Percentiles rank a stretch among this genome's conserved stretches.
These are phyloP conservation scores for Galemys pyrenaicus DNA, from an alignment of 2,113 vertebrate species.

Conservation along the genomic window DNA sequence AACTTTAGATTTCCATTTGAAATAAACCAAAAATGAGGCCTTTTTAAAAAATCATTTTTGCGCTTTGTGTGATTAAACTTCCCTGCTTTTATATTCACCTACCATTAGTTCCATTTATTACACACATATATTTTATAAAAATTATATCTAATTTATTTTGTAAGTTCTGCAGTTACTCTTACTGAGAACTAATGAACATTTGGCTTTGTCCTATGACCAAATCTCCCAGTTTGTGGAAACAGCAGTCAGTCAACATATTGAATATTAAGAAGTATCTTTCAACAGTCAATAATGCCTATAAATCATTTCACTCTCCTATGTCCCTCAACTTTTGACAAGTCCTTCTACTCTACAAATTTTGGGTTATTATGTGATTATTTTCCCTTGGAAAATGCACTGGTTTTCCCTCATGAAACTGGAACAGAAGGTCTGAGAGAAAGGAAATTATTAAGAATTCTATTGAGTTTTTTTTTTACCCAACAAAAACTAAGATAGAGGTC, in stretches of 20 bases:
- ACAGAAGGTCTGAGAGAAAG: conserved; percentile 86
- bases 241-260: conserved; percentile 72
- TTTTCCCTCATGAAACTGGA: conserved; percentile 80
- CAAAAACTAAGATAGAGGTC: conserved; percentile 92
- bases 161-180: neutral
- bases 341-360: conserved; percentile 83
- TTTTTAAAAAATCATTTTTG: neutral
- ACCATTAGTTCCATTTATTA: conserved; percentile 44
- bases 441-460: conserved; percentile 89
- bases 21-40: neutral
- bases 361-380: conserved; percentile 76
- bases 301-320: conserved; percentile 72
- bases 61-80: neutral
- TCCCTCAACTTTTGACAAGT: conserved; percentile 75
- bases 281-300: conserved; percentile 65
- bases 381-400: conserved; percentile 79
- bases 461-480: conserved; percentile 80
- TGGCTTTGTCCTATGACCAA: conserved; percentile 9
- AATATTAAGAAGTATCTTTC: conserved; percentile 74
- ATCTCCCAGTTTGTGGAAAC: conserved; percentile 67
- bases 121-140: conserved; percentile 31
- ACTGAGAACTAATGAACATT: neutral
- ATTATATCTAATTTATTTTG: conserved; percentile 73
- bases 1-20: neutral
- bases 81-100: neutral